These are phyloP conservation scores for Megamerina dolium DNA, from an alignment of 2,888 invertebrate genomes.

Conservation along the genomic window DNA sequence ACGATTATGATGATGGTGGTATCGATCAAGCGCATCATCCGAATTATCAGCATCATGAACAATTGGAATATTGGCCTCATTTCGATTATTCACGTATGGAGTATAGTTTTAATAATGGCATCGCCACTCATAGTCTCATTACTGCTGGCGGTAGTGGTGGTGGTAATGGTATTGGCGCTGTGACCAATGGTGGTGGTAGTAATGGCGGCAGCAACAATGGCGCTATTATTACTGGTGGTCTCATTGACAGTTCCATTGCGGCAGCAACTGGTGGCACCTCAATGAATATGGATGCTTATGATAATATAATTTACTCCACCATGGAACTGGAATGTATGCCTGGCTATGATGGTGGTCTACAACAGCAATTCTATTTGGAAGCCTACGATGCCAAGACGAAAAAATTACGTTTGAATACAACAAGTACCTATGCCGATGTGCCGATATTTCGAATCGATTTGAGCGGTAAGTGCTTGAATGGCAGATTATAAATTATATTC, in stretches of 20 bases:
- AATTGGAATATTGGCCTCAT: conserved; percentile 27
- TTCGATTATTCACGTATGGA: conserved; percentile 48
- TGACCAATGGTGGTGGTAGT: conserved; percentile 15
- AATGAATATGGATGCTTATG: conserved; percentile 47
- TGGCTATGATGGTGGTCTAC: conserved; percentile 84
- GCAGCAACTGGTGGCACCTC: conserved; percentile 39
- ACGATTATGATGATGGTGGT: conserved; percentile 27
- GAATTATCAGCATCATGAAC: conserved; percentile 3
- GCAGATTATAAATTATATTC: no score
- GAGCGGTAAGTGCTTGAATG: conserved; percentile 41
- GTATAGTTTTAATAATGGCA: conserved; percentile 43
- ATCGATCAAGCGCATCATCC: conserved; percentile 10
- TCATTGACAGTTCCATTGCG: no score
- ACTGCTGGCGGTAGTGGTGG: conserved; percentile 20
- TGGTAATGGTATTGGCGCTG: conserved; percentile 18
- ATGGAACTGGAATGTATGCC: conserved; percentile 79
- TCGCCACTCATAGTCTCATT: conserved; percentile 39
- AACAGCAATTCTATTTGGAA: conserved; percentile 77
- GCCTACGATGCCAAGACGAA: conserved; percentile 72
- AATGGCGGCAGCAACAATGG: conserved; percentile 27
- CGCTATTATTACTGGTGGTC: conserved; percentile 5
- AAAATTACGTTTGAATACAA: conserved; percentile 63
- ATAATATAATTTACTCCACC: conserved; percentile 49
- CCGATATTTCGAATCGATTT: conserved; percentile 57
- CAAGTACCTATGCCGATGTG: conserved; percentile 55